Conservation (phyloP, 2,113 vertebrate species). For the Lycaon pictus region DNA sequence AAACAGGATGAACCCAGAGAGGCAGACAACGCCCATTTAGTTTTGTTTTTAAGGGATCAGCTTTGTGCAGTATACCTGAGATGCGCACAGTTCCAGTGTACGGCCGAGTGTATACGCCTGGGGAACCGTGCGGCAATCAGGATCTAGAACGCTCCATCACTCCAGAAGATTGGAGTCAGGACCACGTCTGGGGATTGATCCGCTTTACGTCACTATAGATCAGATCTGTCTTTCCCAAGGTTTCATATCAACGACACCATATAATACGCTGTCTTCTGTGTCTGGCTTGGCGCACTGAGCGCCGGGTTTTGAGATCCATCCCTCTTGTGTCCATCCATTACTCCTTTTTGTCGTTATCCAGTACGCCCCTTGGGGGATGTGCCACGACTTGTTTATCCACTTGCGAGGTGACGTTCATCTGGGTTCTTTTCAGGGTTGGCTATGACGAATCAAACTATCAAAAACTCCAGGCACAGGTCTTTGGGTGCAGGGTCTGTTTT, state of each 20-base stretch:
- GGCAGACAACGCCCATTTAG: background rate
- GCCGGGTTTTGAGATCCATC: background rate
- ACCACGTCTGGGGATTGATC: background rate
- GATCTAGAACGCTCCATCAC: background rate
- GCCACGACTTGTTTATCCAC: background rate
- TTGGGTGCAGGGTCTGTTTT: background rate
- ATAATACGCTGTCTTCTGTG: background rate
- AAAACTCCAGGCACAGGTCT: background rate
- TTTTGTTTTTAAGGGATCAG: background rate
- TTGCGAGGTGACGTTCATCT: background rate
- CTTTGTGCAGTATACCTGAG: background rate
- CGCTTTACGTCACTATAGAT: background rate
- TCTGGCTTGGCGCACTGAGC: background rate
- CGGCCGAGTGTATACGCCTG: background rate
- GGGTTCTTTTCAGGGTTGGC: background rate
- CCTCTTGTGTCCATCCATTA: too few relatives aligned
- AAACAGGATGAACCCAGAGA: background rate
- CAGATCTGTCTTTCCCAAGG: background rate
- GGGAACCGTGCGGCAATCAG: background rate
- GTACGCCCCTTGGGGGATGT: fast-evolving
- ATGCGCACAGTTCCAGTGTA: background rate
- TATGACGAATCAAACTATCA: background rate
- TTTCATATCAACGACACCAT: background rate
- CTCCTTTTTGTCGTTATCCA: background rate
- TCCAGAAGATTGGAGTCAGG: background rate